These are phyloP conservation scores for Druceiella hillmani DNA, from an alignment of 2,888 invertebrate species.

Conservation along the genomic window DNA sequence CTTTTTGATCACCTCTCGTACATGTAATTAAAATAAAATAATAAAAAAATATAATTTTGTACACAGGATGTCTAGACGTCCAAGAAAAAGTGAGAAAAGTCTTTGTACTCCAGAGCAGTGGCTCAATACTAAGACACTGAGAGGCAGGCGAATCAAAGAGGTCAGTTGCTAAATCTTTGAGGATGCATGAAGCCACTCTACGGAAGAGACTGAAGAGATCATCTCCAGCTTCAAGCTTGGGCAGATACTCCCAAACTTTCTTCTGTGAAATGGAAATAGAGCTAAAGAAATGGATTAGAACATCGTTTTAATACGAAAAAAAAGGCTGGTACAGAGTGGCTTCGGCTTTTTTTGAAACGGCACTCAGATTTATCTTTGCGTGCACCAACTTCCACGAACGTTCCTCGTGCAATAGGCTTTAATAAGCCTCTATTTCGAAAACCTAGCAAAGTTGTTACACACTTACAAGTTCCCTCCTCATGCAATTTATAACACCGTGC, in stretches of 20 bases:
- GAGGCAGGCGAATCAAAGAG: no score
- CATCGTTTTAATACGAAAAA: conserved; percentile 11
- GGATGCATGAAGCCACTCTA: conserved; percentile 13
- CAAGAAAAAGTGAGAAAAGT: no score
- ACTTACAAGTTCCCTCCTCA: conserved; percentile 7
- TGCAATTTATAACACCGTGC: conserved; percentile 2
- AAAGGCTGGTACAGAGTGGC: conserved; percentile 11
- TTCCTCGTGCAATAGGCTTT: no score
- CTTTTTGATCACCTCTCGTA: no score
- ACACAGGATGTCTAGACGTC: no score
- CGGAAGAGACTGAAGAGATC: conserved; percentile 12
- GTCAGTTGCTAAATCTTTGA: conserved; percentile 12
- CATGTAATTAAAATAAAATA: no score
- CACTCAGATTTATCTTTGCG: no score
- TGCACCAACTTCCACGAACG: no score
- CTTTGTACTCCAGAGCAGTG: no score
- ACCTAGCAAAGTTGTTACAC: conserved; percentile 6
- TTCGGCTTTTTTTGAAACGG: conserved; percentile 11
- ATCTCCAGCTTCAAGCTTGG: conserved; percentile 12
- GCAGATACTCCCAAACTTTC: conserved; percentile 11
- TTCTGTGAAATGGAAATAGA: conserved; percentile 13
- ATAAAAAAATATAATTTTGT: no score
- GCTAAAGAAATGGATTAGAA: conserved; percentile 12
- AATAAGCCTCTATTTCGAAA: no score
- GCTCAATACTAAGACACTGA: no score